These are phyloP conservation scores for Callinectes sapidus DNA, from an alignment of 2,888 invertebrate genomes.

Conservation along the genomic window DNA sequence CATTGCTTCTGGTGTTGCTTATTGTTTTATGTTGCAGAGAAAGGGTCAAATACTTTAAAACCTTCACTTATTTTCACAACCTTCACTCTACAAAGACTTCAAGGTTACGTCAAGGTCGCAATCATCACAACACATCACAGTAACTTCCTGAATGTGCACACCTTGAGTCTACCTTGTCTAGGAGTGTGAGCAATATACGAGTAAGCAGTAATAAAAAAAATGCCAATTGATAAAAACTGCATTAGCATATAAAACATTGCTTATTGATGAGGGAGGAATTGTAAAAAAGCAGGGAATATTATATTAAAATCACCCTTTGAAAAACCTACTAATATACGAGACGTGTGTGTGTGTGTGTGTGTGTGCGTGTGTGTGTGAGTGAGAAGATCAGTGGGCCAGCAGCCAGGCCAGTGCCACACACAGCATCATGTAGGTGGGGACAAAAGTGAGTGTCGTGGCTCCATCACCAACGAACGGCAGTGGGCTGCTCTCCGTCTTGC, in stretches of 20 bases:
- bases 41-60: no score
- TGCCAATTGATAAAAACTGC: background rate
- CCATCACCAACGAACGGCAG: background rate
- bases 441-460: background rate
- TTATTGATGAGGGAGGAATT: background rate
- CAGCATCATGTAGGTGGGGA: background rate
- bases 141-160: no score
- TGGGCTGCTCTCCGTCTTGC: slow-evolving; percentile 36
- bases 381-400: background rate
- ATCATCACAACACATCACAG: no score
- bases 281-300: background rate
- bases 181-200: background rate
- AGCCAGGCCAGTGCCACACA: background rate
- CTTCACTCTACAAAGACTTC: no score
- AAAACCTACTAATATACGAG: no score
- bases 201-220: background rate
- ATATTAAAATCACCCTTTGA: background rate
- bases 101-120: no score
- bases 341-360: no score
- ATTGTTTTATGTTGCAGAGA: no score
- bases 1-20: no score
- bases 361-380: background rate
- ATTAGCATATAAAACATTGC: background rate
- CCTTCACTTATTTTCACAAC: no score
- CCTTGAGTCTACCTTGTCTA: no score